Conservation (phyloP, 2,888 invertebrate genomes). For the Hemistola chrysoprasaria region DNA sequence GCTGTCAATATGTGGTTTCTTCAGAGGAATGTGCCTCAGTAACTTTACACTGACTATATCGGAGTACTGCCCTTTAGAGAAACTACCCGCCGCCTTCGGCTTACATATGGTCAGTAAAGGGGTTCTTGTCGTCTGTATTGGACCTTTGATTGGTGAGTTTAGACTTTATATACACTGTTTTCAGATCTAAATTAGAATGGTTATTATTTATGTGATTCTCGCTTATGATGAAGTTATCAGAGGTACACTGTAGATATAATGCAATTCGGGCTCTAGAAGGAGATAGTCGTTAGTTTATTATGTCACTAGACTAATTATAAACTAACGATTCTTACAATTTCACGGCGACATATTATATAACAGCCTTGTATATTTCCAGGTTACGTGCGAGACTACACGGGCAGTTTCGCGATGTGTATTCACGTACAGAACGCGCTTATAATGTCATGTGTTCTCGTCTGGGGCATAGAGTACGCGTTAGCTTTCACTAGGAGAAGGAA, state of each 20-base stretch:
- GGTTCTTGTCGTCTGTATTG: slow-evolving; percentile 85
- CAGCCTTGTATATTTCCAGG: slow-evolving; percentile 84
- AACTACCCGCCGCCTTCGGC: slow-evolving; percentile 89
- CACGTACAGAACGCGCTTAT: slow-evolving; percentile 88
- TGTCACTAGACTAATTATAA: no score
- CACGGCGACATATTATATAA: no score
- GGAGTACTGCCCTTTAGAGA: slow-evolving; percentile 87
- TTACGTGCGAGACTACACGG: slow-evolving; percentile 85
- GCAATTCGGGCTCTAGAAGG: no score
- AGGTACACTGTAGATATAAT: no score
- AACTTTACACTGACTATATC: slow-evolving; percentile 91
- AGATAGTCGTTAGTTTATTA: no score
- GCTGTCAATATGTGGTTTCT: slow-evolving; percentile 89
- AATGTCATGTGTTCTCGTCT: slow-evolving; percentile 85
- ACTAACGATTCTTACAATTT: no score
- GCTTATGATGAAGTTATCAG: no score
- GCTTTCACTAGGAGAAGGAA: slow-evolving; percentile 68
- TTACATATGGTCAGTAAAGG: slow-evolving; percentile 90
- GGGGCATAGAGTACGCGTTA: slow-evolving; percentile 85
- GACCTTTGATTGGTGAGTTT: slow-evolving; percentile 85
- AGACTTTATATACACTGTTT: no score
- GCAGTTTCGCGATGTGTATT: slow-evolving; percentile 86
- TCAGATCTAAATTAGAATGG: no score
- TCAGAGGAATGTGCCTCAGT: slow-evolving; percentile 89
- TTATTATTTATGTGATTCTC: no score